A percentile compares a stretch with the other conserved stretches of the same genome.
phyloP scores from a whole-genome alignment of 64 coral and sea anemone genomes.

The Platygyra sinensis region DNA sequence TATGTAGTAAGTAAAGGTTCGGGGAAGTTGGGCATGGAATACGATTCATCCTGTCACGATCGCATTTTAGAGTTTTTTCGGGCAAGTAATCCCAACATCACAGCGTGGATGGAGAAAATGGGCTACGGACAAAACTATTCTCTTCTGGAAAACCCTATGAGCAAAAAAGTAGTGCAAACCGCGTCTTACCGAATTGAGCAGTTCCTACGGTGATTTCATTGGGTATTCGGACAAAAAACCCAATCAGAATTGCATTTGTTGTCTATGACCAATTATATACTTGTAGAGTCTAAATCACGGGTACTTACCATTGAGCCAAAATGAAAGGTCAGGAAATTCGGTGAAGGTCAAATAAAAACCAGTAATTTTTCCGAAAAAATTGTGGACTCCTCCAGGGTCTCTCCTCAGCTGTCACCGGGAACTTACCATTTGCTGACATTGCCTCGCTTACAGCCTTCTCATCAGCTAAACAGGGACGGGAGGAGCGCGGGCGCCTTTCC shows the following conservation, averaged over 20 bases:
- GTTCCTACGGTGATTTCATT: neutral
- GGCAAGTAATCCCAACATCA: constrained; percentile 77
- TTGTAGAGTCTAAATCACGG: neutral
- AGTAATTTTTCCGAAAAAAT: no score
- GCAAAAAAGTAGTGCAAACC: constrained; percentile 62
- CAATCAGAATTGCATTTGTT: neutral
- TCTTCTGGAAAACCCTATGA: constrained; percentile 79
- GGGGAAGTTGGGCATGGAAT: neutral
- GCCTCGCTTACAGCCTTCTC: no score
- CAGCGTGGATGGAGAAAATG: constrained; percentile 87
- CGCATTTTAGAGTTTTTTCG: neutral
- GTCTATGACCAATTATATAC: neutral
- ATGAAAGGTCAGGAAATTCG: no score
- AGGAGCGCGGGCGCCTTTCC: no score
- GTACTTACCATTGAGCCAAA: neutral
- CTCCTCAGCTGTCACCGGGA: no score
- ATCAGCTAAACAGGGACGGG: no score
- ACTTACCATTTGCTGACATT: no score
- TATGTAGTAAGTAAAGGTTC: neutral
- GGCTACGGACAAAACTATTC: constrained; percentile 83
- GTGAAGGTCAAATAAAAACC: no score
- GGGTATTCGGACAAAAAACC: no score
- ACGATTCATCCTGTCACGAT: no score
- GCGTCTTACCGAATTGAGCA: no score
- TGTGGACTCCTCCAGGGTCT: no score